Conservation (phyloP, 2,113 vertebrate species). For the Hemibagrus wyckioides region DNA sequence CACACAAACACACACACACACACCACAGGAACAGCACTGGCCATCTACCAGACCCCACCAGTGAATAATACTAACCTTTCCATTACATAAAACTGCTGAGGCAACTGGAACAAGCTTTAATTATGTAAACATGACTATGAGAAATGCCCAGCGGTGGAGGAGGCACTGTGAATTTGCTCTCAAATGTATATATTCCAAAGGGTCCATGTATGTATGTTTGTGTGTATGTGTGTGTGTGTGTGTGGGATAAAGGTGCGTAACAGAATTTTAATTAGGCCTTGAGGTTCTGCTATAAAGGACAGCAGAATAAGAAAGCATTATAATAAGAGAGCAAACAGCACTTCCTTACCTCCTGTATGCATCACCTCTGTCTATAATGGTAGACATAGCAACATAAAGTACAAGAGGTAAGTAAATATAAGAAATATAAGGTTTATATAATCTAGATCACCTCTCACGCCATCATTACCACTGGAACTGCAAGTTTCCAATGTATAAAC, state of each 20-base stretch:
- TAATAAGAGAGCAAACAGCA: neutral
- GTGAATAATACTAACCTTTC: constrained; percentile 57
- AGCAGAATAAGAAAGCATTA: constrained; percentile 40
- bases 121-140: constrained; percentile 62
- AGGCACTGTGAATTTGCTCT: constrained; percentile 51
- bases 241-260: constrained; percentile 35
- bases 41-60: constrained; percentile 13
- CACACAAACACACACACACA: constrained; percentile 15
- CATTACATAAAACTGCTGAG: constrained; percentile 58
- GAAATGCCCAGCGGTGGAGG: constrained; percentile 50
- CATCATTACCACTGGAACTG: neutral
- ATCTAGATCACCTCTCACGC: neutral
- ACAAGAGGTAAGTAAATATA: neutral
- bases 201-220: constrained; percentile 17
- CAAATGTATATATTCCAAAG: constrained; percentile 63
- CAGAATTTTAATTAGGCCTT: constrained; percentile 61
- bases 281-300: constrained; percentile 60
- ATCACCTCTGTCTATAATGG: neutral
- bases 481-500: neutral
- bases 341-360: neutral
- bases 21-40: neutral
- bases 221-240: neutral
- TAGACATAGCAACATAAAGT: neutral
- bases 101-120: constrained; percentile 52
- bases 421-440: neutral